A percentile compares a stretch with the other conserved stretches of the same genome.
Evolutionary conservation across 2,888 invertebrate genomes (phyloP).

Genomic region (Allygus modestus): DNA sequence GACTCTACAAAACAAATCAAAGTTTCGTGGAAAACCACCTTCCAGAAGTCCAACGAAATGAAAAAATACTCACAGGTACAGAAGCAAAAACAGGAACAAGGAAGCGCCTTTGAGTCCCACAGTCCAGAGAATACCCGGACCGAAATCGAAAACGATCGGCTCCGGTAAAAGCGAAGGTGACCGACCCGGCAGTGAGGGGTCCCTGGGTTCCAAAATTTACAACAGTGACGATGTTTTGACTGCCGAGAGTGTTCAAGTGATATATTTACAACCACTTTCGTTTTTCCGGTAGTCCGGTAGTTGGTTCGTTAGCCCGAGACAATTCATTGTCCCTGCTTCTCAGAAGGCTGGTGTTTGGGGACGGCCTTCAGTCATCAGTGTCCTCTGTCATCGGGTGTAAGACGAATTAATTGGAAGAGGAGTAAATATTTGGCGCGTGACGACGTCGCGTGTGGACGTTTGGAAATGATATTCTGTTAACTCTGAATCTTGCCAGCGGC

Average conservation of each 20-base stretch:
- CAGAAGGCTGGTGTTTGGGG: background rate
- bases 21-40: background rate
- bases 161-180: slow-evolving; percentile 36
- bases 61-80: background rate
- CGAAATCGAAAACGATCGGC: slow-evolving; percentile 15
- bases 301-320: background rate
- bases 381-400: background rate
- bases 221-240: slow-evolving; percentile 37
- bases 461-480: no score
- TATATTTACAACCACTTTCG: slow-evolving; percentile 43
- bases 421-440: slow-evolving; percentile 24
- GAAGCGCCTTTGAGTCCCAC: slow-evolving; percentile 1
- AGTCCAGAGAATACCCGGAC: background rate
- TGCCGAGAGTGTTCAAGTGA: background rate
- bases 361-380: background rate
- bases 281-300: slow-evolving; percentile 35
- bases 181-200: background rate
- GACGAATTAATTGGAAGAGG: background rate
- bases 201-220: slow-evolving; percentile 9
- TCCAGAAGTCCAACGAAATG: background rate
- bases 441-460: background rate
- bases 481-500: no score
- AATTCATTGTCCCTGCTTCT: background rate
- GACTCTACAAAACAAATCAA: background rate
- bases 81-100: slow-evolving; percentile 43